phyloP scores from a whole-genome alignment of 2,797 vertebrate genomes.

The Myoxocephalus aenaeus region DNA sequence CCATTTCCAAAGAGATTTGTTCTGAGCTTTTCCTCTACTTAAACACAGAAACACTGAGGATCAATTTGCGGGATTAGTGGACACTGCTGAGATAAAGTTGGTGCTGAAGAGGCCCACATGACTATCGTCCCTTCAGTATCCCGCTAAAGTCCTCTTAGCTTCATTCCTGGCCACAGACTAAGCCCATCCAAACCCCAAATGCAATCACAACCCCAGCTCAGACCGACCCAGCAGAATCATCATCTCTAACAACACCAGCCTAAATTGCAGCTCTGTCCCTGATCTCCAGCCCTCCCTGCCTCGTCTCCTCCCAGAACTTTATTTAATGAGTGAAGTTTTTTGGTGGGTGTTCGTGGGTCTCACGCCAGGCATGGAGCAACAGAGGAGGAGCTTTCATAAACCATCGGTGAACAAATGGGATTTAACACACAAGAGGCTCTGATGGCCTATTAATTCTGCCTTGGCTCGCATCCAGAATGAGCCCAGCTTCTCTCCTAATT shows the following conservation, averaged over 20 bases:
- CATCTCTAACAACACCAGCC: slow-evolving; percentile 54
- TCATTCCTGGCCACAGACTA: slow-evolving; percentile 68
- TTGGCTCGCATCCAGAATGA: slow-evolving; percentile 93
- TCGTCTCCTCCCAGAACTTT: slow-evolving; percentile 82
- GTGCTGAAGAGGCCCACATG: slow-evolving; percentile 70
- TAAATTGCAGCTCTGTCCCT: slow-evolving; percentile 54
- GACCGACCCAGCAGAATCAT: slow-evolving; percentile 51
- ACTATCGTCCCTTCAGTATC: slow-evolving; percentile 61
- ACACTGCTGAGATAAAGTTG: slow-evolving; percentile 73
- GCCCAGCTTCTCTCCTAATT: slow-evolving; percentile 92
- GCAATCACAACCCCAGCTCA: slow-evolving; percentile 68
- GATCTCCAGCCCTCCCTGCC: slow-evolving; percentile 69
- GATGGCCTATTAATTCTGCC: slow-evolving; percentile 96
- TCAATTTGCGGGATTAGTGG: slow-evolving; percentile 79
- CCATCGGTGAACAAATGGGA: slow-evolving; percentile 91
- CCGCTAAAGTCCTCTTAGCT: slow-evolving; percentile 74
- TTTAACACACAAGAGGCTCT: slow-evolving; percentile 94
- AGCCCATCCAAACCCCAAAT: slow-evolving; percentile 72
- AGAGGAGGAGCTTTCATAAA: slow-evolving; percentile 89
- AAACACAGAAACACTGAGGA: slow-evolving; percentile 71
- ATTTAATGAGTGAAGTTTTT: slow-evolving; percentile 85
- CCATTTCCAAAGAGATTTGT: slow-evolving; percentile 70
- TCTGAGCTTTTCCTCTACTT: slow-evolving; percentile 62
- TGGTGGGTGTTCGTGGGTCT: slow-evolving; percentile 77
- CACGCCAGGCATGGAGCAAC: slow-evolving; percentile 80